Evolutionary conservation across 1,140 invertebrate species (phyloP), one percentile per base, ranked within the genome.

Genomic region (Arion vulgaris): DNA sequence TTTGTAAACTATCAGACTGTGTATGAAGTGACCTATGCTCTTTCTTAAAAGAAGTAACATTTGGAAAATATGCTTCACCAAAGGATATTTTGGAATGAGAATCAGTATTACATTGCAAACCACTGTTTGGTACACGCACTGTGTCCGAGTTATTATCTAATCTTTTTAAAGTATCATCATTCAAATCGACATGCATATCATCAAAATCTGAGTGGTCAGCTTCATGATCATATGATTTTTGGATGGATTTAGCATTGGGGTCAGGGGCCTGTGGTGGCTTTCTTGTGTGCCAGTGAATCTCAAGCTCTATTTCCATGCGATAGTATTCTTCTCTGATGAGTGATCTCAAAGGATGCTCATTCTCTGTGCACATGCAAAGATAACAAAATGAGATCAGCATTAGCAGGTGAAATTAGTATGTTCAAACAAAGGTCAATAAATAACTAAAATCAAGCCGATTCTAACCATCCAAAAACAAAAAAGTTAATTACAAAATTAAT

Each of bases 271-370:
- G 39, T 32, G 39, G 66, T 26, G 39, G 62, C 57, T 51, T 81
- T 71, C 79, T 41, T 71, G 32, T 79, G 32, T 49, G 80, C 90
- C 90, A 91, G 73, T 86, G 87, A 76, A 91, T 85, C 78, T 90
- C 88, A 75, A 91, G 86, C 75, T 89, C 86, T 77, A 90, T 85
- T 83, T 91, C 90, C 74, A 91, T 84, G 78, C 87, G 85, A 86
- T 90, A 89, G 85, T 84, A 85, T 85, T 91, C 91, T 82, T 91
- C 89, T 83, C 85, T 86, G 57, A 91, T 74, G 32, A 90, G 79
- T 74, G 82, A 84, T 84, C 87, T 73, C 36, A 66, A 32, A 32
- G 68, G 71, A 15, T 26, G 28, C 32, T 85, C 75, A 85, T 85
- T 45, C 68, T 87, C 88, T 90, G 83, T 81, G 74, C 73, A 81